Conservation (phyloP, 2,888 invertebrate species). For the Pristionchus mayeri region DNA sequence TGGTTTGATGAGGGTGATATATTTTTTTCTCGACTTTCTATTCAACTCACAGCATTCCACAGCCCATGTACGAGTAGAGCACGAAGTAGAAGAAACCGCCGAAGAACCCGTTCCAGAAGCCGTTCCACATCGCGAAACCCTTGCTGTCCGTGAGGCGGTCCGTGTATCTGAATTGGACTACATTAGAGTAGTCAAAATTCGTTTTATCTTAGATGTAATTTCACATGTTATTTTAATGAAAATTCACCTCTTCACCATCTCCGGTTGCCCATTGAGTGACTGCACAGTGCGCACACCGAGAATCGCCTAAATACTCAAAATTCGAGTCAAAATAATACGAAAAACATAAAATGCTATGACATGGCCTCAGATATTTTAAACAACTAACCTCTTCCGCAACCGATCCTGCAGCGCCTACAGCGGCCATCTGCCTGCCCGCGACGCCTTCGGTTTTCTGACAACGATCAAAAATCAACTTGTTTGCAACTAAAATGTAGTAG, state of each 20-base stretch:
- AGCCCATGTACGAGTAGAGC: constrained; percentile 66
- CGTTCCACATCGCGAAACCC: constrained; percentile 64
- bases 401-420: constrained; percentile 65
- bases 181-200: background rate
- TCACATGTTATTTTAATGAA: background rate
- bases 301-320: constrained; percentile 50
- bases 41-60: constrained; percentile 64
- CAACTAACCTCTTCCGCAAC: constrained; percentile 65
- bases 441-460: constrained; percentile 37
- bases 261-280: constrained; percentile 68
- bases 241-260: constrained; percentile 62
- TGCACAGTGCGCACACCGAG: constrained; percentile 69
- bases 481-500: too few species aligned
- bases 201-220: background rate
- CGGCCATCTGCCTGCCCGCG: constrained; percentile 56
- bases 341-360: too few species aligned
- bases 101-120: constrained; percentile 67
- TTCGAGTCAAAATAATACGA: too few species aligned
- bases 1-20: background rate
- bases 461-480: constrained; percentile 13
- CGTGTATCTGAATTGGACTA: constrained; percentile 57
- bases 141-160: constrained; percentile 60
- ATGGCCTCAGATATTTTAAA: background rate
- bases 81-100: constrained; percentile 70
- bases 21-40: too few species aligned